phyloP scores from a whole-genome alignment of 2,888 invertebrate genomes.

The Sminthurinus aureus region DNA sequence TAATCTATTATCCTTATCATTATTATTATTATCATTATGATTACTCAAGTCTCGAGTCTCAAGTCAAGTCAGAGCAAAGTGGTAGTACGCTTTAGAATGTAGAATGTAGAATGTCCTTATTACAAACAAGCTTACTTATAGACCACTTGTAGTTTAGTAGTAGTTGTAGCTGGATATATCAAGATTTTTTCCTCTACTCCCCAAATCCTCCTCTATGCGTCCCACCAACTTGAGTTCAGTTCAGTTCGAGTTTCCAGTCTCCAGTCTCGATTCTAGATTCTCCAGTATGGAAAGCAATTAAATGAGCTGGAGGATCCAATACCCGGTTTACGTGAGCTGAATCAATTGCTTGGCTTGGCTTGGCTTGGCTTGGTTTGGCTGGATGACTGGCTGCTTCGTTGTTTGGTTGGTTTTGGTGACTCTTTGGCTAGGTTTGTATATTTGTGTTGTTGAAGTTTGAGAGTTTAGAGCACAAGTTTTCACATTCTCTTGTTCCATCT shows the following conservation, averaged over 20 bases:
- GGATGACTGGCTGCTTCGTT: not conserved
- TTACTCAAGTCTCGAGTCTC: not conserved
- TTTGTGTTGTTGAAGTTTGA: not conserved
- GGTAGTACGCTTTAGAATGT: not conserved
- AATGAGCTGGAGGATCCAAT: not conserved
- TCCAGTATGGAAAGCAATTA: slow-evolving; percentile 7
- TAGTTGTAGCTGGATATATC: not conserved
- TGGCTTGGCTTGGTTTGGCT: no score
- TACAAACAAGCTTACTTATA: not conserved
- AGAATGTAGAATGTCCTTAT: not conserved
- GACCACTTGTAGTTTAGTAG: slow-evolving; percentile 6
- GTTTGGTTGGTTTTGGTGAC: no score
- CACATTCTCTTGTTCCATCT: not conserved
- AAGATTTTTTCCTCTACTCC: not conserved
- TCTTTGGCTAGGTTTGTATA: no score
- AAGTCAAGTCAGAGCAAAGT: not conserved
- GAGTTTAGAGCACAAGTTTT: not conserved
- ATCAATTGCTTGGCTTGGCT: slow-evolving; percentile 3
- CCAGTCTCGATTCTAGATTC: not conserved
- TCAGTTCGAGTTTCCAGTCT: no score
- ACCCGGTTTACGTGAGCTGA: slow-evolving; percentile 7
- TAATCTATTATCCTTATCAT: not conserved
- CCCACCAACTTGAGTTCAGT: not conserved
- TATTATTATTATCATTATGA: not conserved
- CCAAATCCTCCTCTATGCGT: not conserved